These are phyloP conservation scores for Drosophila recens DNA, from an alignment of 2,888 invertebrate genomes.

Conservation along the genomic window DNA sequence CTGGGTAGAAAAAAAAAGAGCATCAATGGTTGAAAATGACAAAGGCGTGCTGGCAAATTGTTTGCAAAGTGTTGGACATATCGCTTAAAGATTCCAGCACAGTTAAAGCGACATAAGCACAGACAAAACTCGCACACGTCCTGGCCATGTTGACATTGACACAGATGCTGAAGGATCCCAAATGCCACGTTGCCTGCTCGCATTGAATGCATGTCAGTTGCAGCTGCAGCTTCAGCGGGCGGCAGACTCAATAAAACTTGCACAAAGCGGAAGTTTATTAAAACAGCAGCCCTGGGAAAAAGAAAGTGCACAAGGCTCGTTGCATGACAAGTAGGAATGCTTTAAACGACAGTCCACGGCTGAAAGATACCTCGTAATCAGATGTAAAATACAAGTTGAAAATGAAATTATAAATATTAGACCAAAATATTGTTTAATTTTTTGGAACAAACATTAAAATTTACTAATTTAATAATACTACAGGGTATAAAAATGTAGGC, in stretches of 20 bases:
- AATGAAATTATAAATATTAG: no score
- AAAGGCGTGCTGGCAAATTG: slow-evolving; percentile 69
- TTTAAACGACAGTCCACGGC: neutral
- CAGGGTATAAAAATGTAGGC: slow-evolving; percentile 42
- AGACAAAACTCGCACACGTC: slow-evolving; percentile 53
- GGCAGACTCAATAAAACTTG: slow-evolving; percentile 66
- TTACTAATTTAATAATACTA: neutral
- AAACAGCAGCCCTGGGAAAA: slow-evolving; percentile 57
- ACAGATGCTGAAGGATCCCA: slow-evolving; percentile 62
- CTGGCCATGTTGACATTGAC: slow-evolving; percentile 75
- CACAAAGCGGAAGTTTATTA: slow-evolving; percentile 79
- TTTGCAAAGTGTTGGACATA: slow-evolving; percentile 72
- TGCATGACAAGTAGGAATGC: slow-evolving; percentile 39
- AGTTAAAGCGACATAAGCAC: slow-evolving; percentile 47
- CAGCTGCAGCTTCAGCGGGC: slow-evolving; percentile 29
- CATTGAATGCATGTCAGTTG: slow-evolving; percentile 61
- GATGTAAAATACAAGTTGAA: neutral
- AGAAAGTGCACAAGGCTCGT: slow-evolving; percentile 35
- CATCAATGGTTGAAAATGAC: slow-evolving; percentile 60
- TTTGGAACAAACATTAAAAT: neutral
- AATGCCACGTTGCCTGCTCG: slow-evolving; percentile 20
- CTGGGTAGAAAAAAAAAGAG: slow-evolving; percentile 23
- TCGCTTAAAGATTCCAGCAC: slow-evolving; percentile 67
- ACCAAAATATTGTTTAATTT: neutral
- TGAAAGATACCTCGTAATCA: neutral